Evolutionary conservation across 2,113 vertebrate species (phyloP).

Genomic region (rabbit (Oryctolagus cuniculus)): mOryCun1.1 NC_091435.1:101092001-101092500

Average conservation of each 20-base stretch:
- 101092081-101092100: too few species aligned
- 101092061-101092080: too few species aligned
- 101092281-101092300: constrained; percentile 13
- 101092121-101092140: too few species aligned
- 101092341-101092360: neutral
- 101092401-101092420: neutral
- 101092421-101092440: neutral
- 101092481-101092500: neutral
- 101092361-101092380: neutral
- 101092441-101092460: neutral
- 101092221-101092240: neutral
- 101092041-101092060: too few species aligned
- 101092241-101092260: neutral
- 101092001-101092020: too few species aligned
- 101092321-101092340: neutral
- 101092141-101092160: too few species aligned
- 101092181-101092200: neutral
- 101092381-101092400: neutral
- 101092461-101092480: constrained; percentile 7
- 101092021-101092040: too few species aligned
- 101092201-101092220: neutral
- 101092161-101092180: too few species aligned
- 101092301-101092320: neutral
- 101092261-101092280: neutral
- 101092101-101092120: too few species aligned